Evolutionary conservation across 2,113 vertebrate genomes (phyloP).

Genomic region (Ifrita kowaldi): DNA sequence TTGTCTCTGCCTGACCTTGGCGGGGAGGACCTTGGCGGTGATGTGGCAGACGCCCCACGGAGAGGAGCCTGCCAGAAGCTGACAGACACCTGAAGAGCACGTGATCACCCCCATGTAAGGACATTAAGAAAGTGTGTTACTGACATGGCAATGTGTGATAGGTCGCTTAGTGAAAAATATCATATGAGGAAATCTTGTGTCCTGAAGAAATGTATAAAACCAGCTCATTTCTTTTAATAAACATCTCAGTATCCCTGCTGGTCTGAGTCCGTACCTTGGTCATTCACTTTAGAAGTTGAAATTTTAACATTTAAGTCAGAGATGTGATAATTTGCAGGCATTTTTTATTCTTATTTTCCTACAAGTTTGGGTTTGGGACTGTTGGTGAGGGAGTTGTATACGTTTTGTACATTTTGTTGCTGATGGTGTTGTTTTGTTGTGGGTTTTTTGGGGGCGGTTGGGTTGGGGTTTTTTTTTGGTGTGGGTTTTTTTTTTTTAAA

Average conservation of each 20-base stretch:
- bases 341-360: not conserved
- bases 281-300: not conserved
- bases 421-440: too few species aligned
- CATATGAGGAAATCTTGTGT: not conserved
- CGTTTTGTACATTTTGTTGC: not conserved
- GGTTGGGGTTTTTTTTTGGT: not conserved
- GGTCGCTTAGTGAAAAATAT: not conserved
- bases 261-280: not conserved
- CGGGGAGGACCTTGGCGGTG: too few species aligned
- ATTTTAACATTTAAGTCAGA: not conserved
- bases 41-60: not conserved
- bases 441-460: not conserved
- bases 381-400: not conserved
- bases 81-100: not conserved
- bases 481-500: not conserved
- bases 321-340: not conserved
- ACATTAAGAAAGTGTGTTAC: not conserved
- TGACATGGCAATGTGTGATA: not conserved
- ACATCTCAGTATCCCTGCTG: not conserved
- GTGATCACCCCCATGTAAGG: not conserved
- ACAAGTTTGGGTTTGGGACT: not conserved
- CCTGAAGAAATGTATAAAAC: not conserved
- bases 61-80: not conserved
- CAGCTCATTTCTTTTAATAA: not conserved
- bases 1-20: not conserved